Percentiles rank a stretch among this genome's conserved stretches.
These are phyloP conservation scores for Poeciliopsis infans DNA, from an alignment of 2,797 vertebrate species.

Conservation along the genomic window DNA sequence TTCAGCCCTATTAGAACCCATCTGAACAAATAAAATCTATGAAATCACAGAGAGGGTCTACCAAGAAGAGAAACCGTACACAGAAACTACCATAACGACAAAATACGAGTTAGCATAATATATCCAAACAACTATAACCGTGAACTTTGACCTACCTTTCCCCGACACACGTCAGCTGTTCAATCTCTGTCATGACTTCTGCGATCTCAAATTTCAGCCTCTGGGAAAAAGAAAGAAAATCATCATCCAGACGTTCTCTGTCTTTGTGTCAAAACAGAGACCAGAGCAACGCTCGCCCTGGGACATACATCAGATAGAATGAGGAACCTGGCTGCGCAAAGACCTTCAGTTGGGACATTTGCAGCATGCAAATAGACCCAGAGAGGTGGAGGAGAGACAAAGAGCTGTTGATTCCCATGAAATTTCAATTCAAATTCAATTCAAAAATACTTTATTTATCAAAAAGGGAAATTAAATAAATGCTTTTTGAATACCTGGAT, in stretches of 20 bases:
- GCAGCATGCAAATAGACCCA: conserved; percentile 52
- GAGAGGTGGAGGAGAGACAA: conserved; percentile 1
- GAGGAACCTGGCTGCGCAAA: background rate
- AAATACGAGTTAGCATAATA: background rate
- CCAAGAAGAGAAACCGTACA: no score
- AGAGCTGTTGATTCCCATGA: background rate
- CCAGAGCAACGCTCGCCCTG: background rate
- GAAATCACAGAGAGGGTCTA: background rate
- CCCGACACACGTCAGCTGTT: conserved; percentile 93
- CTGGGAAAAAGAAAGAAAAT: conserved; percentile 73
- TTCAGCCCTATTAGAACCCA: background rate
- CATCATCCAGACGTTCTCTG: background rate
- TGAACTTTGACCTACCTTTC: conserved; percentile 85
- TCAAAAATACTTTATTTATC: background rate
- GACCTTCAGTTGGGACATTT: conserved; percentile 33
- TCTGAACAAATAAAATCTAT: background rate
- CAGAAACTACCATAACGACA: background rate
- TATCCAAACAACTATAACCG: background rate
- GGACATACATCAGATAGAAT: background rate
- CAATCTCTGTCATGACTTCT: conserved; percentile 98
- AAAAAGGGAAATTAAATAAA: background rate
- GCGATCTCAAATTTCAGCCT: conserved; percentile 97
- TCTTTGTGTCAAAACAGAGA: background rate
- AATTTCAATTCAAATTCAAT: background rate
- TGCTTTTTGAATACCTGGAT: background rate